Percentiles rank a stretch among this genome's conserved stretches.
Conservation (phyloP, 2,797 vertebrate genomes). For the Bovichtus diacanthus region DNA sequence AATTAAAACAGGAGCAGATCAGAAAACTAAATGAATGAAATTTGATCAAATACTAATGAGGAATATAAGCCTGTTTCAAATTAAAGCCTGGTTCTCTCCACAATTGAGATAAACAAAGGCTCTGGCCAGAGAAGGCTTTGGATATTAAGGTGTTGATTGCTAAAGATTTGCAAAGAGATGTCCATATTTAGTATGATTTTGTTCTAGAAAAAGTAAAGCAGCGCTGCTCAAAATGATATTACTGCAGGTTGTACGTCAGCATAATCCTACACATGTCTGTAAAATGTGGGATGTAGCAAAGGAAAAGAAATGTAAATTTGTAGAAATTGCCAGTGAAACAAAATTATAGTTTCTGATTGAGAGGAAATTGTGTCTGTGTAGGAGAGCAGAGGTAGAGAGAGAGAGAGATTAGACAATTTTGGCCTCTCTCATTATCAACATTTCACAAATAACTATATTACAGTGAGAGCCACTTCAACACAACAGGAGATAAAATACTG, state of each 20-base stretch:
- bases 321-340: conserved; percentile 15
- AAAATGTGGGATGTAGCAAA: background rate
- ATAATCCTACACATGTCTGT: background rate
- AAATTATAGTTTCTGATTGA: conserved; percentile 17
- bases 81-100: no score
- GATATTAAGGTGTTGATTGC: background rate
- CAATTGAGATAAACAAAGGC: no score
- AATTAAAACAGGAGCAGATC: no score
- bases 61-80: no score
- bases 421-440: conserved; percentile 8
- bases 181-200: background rate
- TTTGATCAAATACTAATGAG: no score
- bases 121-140: background rate
- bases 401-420: background rate
- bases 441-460: conserved; percentile 35
- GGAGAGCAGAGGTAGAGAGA: background rate
- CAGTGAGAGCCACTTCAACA: conserved; percentile 23
- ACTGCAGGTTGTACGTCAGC: background rate
- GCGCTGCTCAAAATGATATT: background rate
- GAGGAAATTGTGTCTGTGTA: conserved; percentile 24
- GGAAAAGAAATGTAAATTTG: conserved; percentile 16
- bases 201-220: background rate
- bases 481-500: background rate
- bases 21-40: no score
- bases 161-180: background rate